A percentile compares a stretch with the other conserved stretches of the same genome.
Conservation (phyloP, 2,888 invertebrate genomes). For the Hermaeophaga mercurialis region DNA sequence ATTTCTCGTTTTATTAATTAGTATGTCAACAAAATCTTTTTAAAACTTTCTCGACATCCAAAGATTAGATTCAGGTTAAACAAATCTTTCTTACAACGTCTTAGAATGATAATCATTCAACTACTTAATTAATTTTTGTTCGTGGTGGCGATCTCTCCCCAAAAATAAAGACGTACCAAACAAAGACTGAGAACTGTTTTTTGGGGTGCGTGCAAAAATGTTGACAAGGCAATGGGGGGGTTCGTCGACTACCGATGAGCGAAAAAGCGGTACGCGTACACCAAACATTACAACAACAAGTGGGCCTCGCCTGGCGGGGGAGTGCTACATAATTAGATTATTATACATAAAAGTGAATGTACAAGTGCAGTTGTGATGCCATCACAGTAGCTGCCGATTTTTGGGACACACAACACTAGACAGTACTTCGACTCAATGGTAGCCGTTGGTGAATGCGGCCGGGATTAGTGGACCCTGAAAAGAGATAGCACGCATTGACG, state of each 20-base stretch:
- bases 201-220: neutral
- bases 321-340: constrained; percentile 56
- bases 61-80: no score
- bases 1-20: no score
- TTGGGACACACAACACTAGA: constrained; percentile 58
- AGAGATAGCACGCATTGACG: no score
- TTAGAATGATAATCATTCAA: no score
- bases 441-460: constrained; percentile 98
- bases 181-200: neutral
- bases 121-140: no score
- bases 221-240: constrained; percentile 1
- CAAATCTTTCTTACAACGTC: no score
- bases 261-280: constrained; percentile 57
- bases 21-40: no score
- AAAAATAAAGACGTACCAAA: no score
- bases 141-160: no score
- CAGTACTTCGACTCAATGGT: constrained; percentile 75
- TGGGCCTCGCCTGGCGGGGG: constrained; percentile 58
- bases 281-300: constrained; percentile 60
- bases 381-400: constrained; percentile 58
- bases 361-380: constrained; percentile 59
- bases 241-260: constrained; percentile 60
- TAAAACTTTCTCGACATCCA: no score
- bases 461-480: constrained; percentile 96
- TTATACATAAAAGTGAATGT: constrained; percentile 59